phyloP scores from a whole-genome alignment of 1,140 invertebrate species.

The Hypothenemus hampei region DNA sequence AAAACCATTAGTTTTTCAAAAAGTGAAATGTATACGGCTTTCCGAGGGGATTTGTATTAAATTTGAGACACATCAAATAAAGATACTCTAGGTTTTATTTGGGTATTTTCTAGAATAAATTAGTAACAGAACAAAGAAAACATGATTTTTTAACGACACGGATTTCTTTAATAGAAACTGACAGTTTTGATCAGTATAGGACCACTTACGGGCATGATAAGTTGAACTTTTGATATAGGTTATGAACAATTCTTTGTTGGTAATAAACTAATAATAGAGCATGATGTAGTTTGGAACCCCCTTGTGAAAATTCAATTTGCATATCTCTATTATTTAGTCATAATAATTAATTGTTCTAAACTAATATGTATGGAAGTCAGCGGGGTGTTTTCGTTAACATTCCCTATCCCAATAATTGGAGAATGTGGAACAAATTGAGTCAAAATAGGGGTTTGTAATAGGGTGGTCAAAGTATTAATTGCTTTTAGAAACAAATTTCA shows the following conservation, averaged over 20 bases:
- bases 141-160: not conserved
- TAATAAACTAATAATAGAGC: not conserved
- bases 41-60: too few species aligned
- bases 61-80: too few species aligned
- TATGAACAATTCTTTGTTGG: not conserved
- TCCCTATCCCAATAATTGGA: not conserved
- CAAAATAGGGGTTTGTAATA: not conserved
- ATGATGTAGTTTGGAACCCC: not conserved
- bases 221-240: not conserved
- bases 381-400: not conserved
- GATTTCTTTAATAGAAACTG: not conserved
- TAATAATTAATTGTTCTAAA: not conserved
- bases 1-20: too few species aligned
- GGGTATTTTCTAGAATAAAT: not conserved
- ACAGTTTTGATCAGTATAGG: not conserved
- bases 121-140: too few species aligned
- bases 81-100: too few species aligned
- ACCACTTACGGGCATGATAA: not conserved
- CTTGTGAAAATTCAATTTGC: not conserved
- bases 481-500: not conserved
- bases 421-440: not conserved
- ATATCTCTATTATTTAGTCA: not conserved
- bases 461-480: not conserved
- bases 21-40: too few species aligned
- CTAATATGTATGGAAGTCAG: not conserved